These are phyloP conservation scores for Conger conger DNA, from an alignment of 2,113 vertebrate species.

Conservation along the genomic window DNA sequence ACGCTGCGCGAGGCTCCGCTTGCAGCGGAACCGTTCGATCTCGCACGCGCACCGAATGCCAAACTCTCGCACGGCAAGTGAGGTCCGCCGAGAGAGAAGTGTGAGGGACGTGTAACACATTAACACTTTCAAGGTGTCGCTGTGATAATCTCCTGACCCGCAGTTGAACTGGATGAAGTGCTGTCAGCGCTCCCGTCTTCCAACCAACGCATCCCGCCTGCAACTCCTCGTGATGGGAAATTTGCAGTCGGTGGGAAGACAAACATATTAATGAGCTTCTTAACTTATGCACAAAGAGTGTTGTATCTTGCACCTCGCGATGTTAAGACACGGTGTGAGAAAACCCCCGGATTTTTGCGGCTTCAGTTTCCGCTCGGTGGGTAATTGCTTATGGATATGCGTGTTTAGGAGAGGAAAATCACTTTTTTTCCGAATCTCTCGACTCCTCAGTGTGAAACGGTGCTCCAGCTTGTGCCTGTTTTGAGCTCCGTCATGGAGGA, in stretches of 20 bases:
- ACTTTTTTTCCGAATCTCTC: background rate
- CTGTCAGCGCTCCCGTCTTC: background rate
- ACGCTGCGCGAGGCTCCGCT: background rate
- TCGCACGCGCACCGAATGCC: background rate
- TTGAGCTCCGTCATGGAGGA: background rate
- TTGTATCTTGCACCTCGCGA: background rate
- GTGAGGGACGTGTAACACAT: background rate
- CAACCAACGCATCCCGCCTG: background rate
- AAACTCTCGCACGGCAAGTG: background rate
- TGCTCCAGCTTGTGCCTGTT: conserved; percentile 16
- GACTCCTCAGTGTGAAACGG: background rate
- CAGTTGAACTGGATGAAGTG: background rate
- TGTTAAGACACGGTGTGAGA: background rate
- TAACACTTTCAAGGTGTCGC: background rate
- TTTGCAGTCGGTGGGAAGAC: no score
- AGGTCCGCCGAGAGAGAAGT: background rate
- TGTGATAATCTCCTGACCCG: background rate
- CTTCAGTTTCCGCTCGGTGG: background rate
- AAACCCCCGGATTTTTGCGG: background rate
- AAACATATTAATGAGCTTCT: background rate
- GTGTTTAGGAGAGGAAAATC: conserved; percentile 10
- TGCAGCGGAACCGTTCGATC: background rate
- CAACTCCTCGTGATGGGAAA: background rate
- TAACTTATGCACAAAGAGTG: background rate
- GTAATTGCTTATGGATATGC: background rate